Base-by-base conservation (phyloP, 2,797 vertebrate species). In the Melanotaenia nigrans region DNA sequence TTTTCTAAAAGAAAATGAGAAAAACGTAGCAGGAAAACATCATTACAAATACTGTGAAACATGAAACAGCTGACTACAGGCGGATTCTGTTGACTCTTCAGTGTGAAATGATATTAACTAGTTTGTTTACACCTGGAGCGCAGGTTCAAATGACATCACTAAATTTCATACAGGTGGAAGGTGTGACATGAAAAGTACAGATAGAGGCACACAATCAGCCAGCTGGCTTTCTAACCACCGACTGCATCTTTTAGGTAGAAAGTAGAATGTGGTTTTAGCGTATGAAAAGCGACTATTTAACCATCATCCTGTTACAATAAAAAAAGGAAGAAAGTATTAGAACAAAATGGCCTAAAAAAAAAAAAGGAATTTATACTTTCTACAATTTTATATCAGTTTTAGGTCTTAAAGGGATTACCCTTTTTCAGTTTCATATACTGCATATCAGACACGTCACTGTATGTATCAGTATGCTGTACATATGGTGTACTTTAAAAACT, bases 181-280 rank as follows among this genome's bases (percentile, higher is more conserved):
- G 64, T 69, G 83, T 82, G 67, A 77, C 63, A 74, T 62, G 64
- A 54, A 80, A 66, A 79, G 76, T 72, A 86, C 72, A 82, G 74
- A 72, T 83, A 89, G 74, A 92, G 90, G 89, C 89, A 92, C 89
- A 88, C 79, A 79, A 83, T 88, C 86, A 89, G 87, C 71, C 88
- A 88, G 73, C 67, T 77, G 85, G 85, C 73, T 60, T 77, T 78
- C 69, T 71, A 76, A 85, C 82, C 85, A 79, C 80, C 61, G 80
- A 85, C 87, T 84, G 78, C 54, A 28, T 75, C 57, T 69, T 88
- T 85, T 83, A 78, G 81, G 83, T 86, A 86, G 71, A 91, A 88
- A 85, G 79, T 75, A 87, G 82, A 71, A 60, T 68, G 71, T 77
- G 68, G 47, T 81, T 61, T 85, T 56, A 71, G 65, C 53, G 61